Evolutionary conservation across 2,888 invertebrate species (phyloP).

Genomic region (Scaptomyza parva): DNA sequence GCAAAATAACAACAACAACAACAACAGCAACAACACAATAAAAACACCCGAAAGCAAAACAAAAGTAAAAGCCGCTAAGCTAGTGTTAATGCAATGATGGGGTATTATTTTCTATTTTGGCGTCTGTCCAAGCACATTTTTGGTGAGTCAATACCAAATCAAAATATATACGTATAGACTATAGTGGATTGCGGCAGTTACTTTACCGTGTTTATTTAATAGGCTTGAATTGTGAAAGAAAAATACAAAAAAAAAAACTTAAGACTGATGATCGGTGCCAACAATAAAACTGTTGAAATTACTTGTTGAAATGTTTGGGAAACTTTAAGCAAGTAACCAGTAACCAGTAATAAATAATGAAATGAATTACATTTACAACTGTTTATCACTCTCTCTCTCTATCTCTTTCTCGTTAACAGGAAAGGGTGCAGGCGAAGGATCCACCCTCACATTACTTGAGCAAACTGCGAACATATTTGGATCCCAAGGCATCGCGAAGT

Average conservation of each 20-base stretch:
- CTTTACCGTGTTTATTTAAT: slow-evolving; percentile 45
- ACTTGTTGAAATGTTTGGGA: not conserved
- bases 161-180: slow-evolving; percentile 5
- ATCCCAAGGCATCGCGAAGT: slow-evolving; percentile 97
- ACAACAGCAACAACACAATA: not conserved
- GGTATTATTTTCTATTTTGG: slow-evolving; percentile 50
- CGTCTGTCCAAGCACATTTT: slow-evolving; percentile 36
- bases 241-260: not conserved
- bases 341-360: no score
- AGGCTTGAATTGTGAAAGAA: slow-evolving; percentile 29
- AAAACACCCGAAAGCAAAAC: slow-evolving; percentile 47
- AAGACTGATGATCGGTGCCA: slow-evolving; percentile 1
- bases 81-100: slow-evolving; percentile 66
- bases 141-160: slow-evolving; percentile 12
- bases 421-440: slow-evolving; percentile 99
- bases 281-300: not conserved
- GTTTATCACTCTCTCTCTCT: not conserved
- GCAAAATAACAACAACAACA: slow-evolving; percentile 24
- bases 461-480: slow-evolving; percentile 97
- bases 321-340: no score
- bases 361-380: no score
- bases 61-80: slow-evolving; percentile 76
- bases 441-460: slow-evolving; percentile 98
- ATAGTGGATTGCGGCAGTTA: slow-evolving; percentile 42
- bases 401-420: slow-evolving; percentile 87